These are phyloP conservation scores for Escarpia spicata DNA, from an alignment of 2,888 invertebrate genomes.

Conservation along the genomic window DNA sequence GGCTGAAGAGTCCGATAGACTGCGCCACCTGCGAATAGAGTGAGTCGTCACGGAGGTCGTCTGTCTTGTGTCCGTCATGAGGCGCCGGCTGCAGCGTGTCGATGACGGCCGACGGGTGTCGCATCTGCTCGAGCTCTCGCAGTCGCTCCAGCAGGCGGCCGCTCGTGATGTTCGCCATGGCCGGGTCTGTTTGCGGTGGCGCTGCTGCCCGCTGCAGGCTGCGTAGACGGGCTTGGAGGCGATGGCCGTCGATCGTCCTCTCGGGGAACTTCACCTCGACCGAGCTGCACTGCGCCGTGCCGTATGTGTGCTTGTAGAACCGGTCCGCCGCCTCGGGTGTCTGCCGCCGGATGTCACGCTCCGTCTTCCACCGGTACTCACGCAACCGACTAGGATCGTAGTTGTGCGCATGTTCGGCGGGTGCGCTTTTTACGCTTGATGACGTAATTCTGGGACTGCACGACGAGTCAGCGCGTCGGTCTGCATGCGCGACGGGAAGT, in stretches of 20 bases:
- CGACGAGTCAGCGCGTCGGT: neutral
- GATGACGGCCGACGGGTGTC: neutral
- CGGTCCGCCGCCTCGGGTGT: slow-evolving; percentile 18
- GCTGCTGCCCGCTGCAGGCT: neutral
- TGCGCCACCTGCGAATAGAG: neutral
- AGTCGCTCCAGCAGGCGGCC: neutral
- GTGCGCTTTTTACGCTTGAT: slow-evolving; percentile 17
- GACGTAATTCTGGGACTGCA: neutral
- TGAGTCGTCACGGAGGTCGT: neutral
- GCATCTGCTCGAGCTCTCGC: neutral
- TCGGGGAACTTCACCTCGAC: slow-evolving; percentile 21
- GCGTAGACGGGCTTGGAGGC: neutral
- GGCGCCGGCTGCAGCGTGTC: neutral
- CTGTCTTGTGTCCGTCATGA: neutral
- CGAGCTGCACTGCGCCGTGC: slow-evolving; percentile 21
- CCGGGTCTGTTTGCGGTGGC: neutral
- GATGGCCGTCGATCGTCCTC: slow-evolving; percentile 1
- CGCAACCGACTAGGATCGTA: neutral
- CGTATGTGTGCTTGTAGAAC: slow-evolving; percentile 26
- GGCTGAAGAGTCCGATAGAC: neutral
- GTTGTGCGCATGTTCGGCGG: neutral
- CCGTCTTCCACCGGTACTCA: slow-evolving; percentile 21
- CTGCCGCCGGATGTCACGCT: slow-evolving; percentile 19
- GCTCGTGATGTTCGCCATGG: neutral
- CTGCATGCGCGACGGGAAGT: neutral